These are phyloP conservation scores for Epinotia demarniana DNA, from an alignment of 2,888 invertebrate species.

Conservation along the genomic window DNA sequence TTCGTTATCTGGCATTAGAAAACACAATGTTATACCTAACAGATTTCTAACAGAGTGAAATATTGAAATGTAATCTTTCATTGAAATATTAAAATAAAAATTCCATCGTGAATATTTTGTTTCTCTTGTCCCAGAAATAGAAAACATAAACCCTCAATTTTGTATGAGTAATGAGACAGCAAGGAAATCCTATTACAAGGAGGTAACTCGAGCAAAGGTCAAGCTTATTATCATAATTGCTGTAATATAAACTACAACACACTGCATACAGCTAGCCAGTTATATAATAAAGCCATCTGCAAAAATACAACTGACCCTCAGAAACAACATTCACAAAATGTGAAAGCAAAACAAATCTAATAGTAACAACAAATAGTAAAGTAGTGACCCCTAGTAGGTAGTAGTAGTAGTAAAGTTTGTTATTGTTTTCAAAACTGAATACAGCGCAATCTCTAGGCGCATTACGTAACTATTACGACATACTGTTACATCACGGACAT, in stretches of 20 bases:
- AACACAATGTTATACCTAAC: conserved; percentile 66
- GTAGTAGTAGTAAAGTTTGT: conserved; percentile 4
- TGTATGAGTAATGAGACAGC: conserved; percentile 8
- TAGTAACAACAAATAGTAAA: conserved; percentile 33
- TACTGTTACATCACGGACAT: not conserved
- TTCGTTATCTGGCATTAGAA: conserved; percentile 69
- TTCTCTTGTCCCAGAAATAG: conserved; percentile 52
- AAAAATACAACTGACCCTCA: conserved; percentile 29
- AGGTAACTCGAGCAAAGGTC: conserved; percentile 34
- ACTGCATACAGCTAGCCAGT: not conserved
- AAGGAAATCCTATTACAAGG: conserved; percentile 23
- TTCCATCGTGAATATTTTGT: conserved; percentile 70
- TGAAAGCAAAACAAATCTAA: conserved; percentile 35
- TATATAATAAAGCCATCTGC: conserved; percentile 8
- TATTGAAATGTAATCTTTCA: conserved; percentile 74
- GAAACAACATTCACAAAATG: conserved; percentile 2
- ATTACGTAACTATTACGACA: conserved; percentile 16
- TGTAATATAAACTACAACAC: conserved; percentile 15
- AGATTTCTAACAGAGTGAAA: conserved; percentile 70
- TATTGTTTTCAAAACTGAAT: conserved; percentile 13
- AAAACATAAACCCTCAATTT: not conserved
- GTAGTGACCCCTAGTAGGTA: conserved; percentile 23
- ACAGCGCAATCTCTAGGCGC: conserved; percentile 21
- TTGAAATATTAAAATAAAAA: conserved; percentile 79
- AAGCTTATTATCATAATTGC: conserved; percentile 36